Conservation (phyloP, 2,113 vertebrate species). For the Chlorodrepanis virens region DNA sequence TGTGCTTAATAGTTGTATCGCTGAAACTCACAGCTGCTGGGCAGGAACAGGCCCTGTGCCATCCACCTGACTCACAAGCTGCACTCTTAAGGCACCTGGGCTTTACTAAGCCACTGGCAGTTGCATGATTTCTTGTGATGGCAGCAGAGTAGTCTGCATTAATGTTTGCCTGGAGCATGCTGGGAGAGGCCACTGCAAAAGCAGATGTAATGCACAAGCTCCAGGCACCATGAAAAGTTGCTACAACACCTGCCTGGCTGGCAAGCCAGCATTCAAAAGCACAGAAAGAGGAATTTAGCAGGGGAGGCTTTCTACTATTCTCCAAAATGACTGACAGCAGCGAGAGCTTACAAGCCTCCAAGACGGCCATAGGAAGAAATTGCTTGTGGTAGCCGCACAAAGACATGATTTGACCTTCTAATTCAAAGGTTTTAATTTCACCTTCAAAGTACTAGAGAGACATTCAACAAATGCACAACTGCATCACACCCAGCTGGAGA, state of each 20-base stretch:
- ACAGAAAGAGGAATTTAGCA: neutral
- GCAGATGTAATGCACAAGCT: neutral
- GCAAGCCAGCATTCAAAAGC: neutral
- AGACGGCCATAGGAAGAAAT: neutral
- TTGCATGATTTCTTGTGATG: neutral
- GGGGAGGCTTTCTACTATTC: neutral
- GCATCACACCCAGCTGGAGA: neutral
- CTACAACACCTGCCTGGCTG: neutral
- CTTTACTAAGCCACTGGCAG: neutral
- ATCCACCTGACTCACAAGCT: neutral
- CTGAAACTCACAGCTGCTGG: neutral
- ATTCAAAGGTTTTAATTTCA: neutral
- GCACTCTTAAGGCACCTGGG: neutral
- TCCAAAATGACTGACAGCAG: neutral
- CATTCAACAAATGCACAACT: neutral
- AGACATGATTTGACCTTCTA: neutral
- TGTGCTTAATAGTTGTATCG: neutral
- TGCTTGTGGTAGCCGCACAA: neutral
- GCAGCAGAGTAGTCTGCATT: neutral
- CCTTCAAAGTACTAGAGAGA: neutral
- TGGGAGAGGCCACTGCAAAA: neutral
- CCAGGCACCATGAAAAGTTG: neutral
- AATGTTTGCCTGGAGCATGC: neutral
- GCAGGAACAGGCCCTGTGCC: neutral
- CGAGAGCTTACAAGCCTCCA: neutral